Evolutionary conservation across 1,140 invertebrate genomes (phyloP).

Genomic region (Bombus waltoni): DNA sequence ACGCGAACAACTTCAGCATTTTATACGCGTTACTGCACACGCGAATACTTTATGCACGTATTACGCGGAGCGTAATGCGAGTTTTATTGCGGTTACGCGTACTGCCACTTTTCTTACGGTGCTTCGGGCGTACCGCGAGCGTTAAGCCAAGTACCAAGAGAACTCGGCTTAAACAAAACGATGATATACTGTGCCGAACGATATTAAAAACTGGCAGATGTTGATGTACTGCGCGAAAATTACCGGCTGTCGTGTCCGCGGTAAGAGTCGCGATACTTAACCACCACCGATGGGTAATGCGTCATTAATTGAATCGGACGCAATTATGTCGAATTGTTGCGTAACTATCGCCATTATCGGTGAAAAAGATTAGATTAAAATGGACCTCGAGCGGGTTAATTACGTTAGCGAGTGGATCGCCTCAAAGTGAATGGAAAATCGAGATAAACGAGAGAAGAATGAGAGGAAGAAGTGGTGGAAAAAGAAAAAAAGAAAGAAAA

Average conservation of each 20-base stretch:
- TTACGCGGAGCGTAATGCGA: constrained; percentile 62
- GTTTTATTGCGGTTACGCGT: constrained; percentile 64
- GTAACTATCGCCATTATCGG: too few species aligned
- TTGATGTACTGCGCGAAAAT: constrained; percentile 49
- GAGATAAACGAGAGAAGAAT: neutral
- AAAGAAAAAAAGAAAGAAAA: neutral
- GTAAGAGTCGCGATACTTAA: neutral
- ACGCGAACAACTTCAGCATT: constrained; percentile 36
- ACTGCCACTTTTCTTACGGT: constrained; percentile 57
- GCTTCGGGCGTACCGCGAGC: constrained; percentile 38
- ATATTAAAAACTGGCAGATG: constrained; percentile 42
- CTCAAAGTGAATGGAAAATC: too few species aligned
- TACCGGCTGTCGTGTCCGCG: constrained; percentile 20
- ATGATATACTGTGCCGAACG: constrained; percentile 41
- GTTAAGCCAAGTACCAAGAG: constrained; percentile 4
- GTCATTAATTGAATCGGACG: neutral
- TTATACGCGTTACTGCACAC: constrained; percentile 52
- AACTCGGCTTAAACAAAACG: constrained; percentile 44
- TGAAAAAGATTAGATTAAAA: too few species aligned
- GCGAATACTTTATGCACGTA: constrained; percentile 60
- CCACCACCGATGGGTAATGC: neutral
- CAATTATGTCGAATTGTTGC: neutral
- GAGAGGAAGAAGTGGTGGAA: neutral
- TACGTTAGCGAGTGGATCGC: too few species aligned
- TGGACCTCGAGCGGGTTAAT: too few species aligned